A percentile compares a stretch with the other conserved stretches of the same genome.
These are phyloP conservation scores for Sesia apiformis DNA, from an alignment of 2,888 invertebrate species.

Conservation along the genomic window DNA sequence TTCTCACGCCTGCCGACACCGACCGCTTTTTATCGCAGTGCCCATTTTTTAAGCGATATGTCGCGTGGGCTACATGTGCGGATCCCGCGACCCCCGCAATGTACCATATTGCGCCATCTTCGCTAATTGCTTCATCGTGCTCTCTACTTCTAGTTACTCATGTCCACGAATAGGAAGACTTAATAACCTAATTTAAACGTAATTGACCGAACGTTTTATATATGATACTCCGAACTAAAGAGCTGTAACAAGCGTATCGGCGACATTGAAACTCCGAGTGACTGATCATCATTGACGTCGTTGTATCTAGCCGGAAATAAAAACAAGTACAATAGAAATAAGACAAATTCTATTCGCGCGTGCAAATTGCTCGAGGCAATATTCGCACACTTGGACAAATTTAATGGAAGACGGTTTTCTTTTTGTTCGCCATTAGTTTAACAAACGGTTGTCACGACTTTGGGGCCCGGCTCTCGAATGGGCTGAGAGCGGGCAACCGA, in stretches of 20 bases:
- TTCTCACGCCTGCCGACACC: conserved; percentile 56
- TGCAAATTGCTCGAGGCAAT: conserved; percentile 57
- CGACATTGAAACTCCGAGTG: conserved; percentile 20
- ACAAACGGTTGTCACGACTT: conserved; percentile 65
- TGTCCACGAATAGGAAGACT: background rate
- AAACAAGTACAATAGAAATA: conserved; percentile 38
- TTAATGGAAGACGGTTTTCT: conserved; percentile 52
- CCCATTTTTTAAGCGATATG: conserved; percentile 43
- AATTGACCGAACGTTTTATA: background rate
- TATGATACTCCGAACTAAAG: conserved; percentile 2
- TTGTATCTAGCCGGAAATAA: conserved; percentile 41
- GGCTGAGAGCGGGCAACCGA: background rate
- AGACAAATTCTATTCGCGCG: conserved; percentile 50
- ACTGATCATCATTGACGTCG: conserved; percentile 9
- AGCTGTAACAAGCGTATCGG: conserved; percentile 10
- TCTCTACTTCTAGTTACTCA: conserved; percentile 8
- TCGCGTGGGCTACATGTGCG: conserved; percentile 66
- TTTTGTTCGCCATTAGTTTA: conserved; percentile 61
- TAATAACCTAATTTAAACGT: background rate
- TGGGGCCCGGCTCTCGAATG: conserved; percentile 22
- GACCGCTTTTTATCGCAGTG: conserved; percentile 58
- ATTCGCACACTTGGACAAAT: conserved; percentile 39
- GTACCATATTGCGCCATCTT: conserved; percentile 56
- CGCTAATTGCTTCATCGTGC: conserved; percentile 62
- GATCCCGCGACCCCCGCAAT: conserved; percentile 52